Conservation (phyloP, 2,888 invertebrate genomes). For the Steinernema hermaphroditum region DNA sequence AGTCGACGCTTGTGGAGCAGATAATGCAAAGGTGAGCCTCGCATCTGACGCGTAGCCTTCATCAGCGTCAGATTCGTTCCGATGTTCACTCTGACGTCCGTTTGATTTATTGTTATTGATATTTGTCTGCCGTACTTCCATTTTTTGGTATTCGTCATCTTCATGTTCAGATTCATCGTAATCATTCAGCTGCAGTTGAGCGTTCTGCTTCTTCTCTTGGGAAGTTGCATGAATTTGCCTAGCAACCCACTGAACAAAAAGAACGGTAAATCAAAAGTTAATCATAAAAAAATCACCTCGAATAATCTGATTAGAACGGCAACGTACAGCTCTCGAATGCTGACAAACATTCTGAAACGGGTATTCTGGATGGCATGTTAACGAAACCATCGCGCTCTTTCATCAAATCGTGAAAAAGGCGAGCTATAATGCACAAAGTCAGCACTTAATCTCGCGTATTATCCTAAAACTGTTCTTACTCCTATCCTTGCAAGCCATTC, state of each 20-base stretch:
- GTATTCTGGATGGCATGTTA: too few relatives aligned
- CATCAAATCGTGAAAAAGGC: too few relatives aligned
- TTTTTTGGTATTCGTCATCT: conserved; percentile 32
- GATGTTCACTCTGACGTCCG: too few relatives aligned
- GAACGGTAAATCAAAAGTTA: background rate
- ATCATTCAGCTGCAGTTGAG: conserved; percentile 13
- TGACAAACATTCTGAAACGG: too few relatives aligned
- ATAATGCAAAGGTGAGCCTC: background rate
- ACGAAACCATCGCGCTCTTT: too few relatives aligned
- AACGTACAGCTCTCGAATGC: conserved; percentile 84
- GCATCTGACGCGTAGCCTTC: conserved; percentile 9
- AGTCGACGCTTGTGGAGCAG: background rate
- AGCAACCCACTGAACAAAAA: conserved; percentile 57
- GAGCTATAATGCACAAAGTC: too few relatives aligned
- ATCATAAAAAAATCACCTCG: conserved; percentile 79
- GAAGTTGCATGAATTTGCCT: conserved; percentile 58
- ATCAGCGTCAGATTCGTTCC: conserved; percentile 13
- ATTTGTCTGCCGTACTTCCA: too few relatives aligned
- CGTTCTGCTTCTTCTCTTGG: conserved; percentile 46
- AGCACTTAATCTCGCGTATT: too few relatives aligned
- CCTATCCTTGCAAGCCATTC: too few relatives aligned
- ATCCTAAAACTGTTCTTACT: too few relatives aligned
- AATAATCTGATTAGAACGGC: conserved; percentile 83
- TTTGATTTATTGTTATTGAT: too few relatives aligned
- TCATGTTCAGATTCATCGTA: conserved; percentile 33